Evolutionary conservation across 2,113 vertebrate genomes (phyloP), one percentile per base, ranked within the genome.

Genomic region (Gymnorhina tibicen): DNA sequence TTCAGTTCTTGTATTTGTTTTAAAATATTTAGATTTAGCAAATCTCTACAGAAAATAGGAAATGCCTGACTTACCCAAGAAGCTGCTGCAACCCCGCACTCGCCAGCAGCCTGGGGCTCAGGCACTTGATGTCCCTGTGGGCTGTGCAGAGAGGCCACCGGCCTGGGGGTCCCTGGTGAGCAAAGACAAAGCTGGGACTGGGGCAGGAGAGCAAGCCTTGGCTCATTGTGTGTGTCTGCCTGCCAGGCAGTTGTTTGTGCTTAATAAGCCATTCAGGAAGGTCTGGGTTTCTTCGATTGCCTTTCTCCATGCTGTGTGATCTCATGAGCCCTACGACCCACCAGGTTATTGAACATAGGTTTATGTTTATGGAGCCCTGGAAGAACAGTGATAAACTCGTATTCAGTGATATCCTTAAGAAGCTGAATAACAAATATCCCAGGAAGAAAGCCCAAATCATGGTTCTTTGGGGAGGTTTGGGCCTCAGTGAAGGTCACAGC

Each of bases 41-140:
- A 93, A 83, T 64, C 70, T 18, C 78, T 83, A 5, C 32, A 62
- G 66, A 70, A 78, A 94, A 52, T 50, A 69, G 58, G 63, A 77
- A 73, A 55, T 5, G 18, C 30, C 7, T 6, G 17, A 9, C 4
- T 87, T 49, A 35, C 46, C 35, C 8, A 1, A 49, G 42, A 37
- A 83, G 76, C 33, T 17, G 1, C 21, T 1, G 4, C 20, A 39
- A 3, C 21, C 18, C 49, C 1, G 2, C 0, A 3, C 56, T 86
- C 4, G 3, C 46, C 84, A 85, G 90, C 85, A 93, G 75, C 91
- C 19, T 77, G 79, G 46, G 47, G 17, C 67, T 88, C 68, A n/a
- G 78, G 23, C 93, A 76, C 75, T 84, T 60, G 68, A 46, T 91
- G 79, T 84, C 79, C 67, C 89, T 60, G 60, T 1, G 49, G 72